Evolutionary conservation across 2,888 invertebrate genomes (phyloP), one percentile per base, ranked within the genome.

Genomic region (Dolomedes plantarius): DNA sequence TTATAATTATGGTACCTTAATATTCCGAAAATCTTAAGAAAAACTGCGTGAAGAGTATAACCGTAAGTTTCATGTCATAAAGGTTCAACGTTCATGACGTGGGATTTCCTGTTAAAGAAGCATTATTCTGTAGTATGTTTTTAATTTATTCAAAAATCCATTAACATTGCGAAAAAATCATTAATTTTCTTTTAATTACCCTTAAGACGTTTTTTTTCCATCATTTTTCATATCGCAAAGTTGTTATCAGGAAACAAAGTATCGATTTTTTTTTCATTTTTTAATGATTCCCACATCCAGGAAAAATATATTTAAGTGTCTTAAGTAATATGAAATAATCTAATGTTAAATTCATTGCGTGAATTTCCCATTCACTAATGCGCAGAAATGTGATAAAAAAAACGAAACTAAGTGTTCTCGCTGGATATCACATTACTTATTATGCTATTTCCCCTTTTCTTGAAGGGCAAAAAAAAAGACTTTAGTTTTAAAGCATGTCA

Each of bases 401-500:
- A 46, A 9, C 5, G 2, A 16, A 56, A 56, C 56, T 19, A 56
- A 23, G 56, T 56, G 5, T 56, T 23, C 23, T 31, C 32, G 64
- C 9, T 19, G 2, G 32, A 67, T 67, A 32, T 67, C 65, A 32
- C 65, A 19, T 31, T 19, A 67, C 31, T 67, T 67, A 67, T 67
- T 67, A 67, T 67, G 31, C 65, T 67, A 32, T 31, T 19, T 32
- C n/a, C 32, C 23, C 19, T 32, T 32, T 32, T 32, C 6, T 56
- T 23, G 1, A 23, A n/a, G 16, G 16, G 2, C 9, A 56, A 6
- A 23, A 56, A 56, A 23, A 16, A 6, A 6, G 5, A 23, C 6
- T 56, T 23, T 16, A 31, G 28, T 32, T 73, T 77, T 77, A 83
- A 29, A 73, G 32, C 72, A 73, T 77, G 76, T 77, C 77, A 77